Conservation (phyloP, 2,113 vertebrate genomes). For the Phasianus colchicus region DNA sequence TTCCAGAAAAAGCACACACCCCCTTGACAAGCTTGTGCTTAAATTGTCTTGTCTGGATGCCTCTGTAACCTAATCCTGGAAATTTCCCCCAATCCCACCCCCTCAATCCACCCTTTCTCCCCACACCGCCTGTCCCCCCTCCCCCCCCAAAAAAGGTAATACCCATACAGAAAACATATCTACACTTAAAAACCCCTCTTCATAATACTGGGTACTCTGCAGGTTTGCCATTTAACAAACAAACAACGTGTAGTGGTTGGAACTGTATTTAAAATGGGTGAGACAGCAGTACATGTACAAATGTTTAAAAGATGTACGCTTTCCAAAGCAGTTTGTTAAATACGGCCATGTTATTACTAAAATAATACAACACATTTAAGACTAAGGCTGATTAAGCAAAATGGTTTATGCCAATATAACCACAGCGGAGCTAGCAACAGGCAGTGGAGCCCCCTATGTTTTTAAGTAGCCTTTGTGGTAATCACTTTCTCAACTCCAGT, state of each 20-base stretch:
- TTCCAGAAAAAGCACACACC: background rate
- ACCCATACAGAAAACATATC: background rate
- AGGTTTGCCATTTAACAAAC: background rate
- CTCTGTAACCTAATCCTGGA: background rate
- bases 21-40: background rate
- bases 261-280: background rate
- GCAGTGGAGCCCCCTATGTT: background rate
- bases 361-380: background rate
- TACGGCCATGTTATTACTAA: background rate
- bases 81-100: background rate
- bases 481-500: background rate
- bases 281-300: background rate
- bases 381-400: fast-evolving
- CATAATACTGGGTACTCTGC: background rate
- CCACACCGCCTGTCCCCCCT: no score
- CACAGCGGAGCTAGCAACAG: background rate
- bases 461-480: background rate
- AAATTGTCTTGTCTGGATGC: background rate
- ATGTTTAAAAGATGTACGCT: background rate
- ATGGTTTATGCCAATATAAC: background rate
- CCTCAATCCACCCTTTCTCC: no score
- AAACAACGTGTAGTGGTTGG: background rate
- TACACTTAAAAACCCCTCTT: background rate
- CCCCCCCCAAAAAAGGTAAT: background rate
- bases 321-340: background rate